Evolutionary conservation across 2,113 vertebrate species (phyloP).

Genomic region (Stegostoma tigrinum): DNA sequence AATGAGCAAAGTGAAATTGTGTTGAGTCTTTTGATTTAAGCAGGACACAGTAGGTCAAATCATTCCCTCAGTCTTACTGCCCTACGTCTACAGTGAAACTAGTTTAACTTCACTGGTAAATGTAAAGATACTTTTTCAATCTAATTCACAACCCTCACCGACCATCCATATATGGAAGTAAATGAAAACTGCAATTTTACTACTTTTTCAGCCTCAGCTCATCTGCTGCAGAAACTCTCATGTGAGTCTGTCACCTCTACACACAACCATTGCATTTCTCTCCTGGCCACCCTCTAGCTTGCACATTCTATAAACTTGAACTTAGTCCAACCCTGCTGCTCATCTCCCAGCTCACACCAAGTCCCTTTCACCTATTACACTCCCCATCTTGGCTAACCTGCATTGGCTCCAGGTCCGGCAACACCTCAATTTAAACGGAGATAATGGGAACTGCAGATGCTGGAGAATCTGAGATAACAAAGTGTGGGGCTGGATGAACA

Average conservation of each 20-base stretch:
- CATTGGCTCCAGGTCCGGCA: no score
- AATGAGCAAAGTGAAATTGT: neutral
- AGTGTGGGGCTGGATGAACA: no score
- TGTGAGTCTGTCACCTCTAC: neutral
- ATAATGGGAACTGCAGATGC: no score
- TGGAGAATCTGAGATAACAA: no score
- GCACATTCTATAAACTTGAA: neutral
- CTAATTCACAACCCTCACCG: neutral
- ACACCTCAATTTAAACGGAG: no score
- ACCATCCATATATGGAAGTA: neutral
- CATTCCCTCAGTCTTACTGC: neutral
- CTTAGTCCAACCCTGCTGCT: neutral
- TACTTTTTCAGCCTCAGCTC: neutral
- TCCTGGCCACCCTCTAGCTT: neutral
- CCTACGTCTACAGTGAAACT: neutral
- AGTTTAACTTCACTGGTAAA: neutral
- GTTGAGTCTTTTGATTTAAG: slow-evolving; percentile 2
- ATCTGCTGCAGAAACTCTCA: neutral
- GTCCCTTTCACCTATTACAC: neutral
- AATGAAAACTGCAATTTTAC: neutral
- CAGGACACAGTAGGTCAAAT: neutral
- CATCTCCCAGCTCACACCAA: neutral
- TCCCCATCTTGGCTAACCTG: neutral
- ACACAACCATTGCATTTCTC: neutral
- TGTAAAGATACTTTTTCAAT: neutral